Percentiles rank a stretch among this genome's conserved stretches.
phyloP scores from a whole-genome alignment of 2,113 vertebrate species.

The Nesospiza acunhae region DNA sequence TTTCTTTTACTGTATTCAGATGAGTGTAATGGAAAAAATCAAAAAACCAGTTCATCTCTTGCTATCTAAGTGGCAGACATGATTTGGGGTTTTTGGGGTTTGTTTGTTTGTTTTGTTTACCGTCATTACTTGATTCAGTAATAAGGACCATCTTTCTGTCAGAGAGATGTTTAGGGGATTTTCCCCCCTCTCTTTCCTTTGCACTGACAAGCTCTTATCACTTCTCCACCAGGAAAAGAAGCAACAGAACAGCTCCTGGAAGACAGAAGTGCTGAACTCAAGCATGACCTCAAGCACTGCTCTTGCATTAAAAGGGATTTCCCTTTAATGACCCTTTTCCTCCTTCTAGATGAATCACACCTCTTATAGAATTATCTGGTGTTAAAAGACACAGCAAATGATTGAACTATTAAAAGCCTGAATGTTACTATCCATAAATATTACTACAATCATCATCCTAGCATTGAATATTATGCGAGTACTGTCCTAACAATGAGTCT shows the following conservation, averaged over 20 bases:
- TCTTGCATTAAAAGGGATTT: slow-evolving; percentile 59
- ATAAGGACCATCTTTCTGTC: neutral
- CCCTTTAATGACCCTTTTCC: slow-evolving; percentile 59
- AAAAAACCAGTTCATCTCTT: neutral
- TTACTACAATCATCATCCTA: neutral
- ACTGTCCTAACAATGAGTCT: neutral
- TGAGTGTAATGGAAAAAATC: neutral
- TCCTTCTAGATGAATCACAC: slow-evolving; percentile 47
- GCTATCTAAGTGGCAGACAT: neutral
- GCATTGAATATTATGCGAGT: neutral
- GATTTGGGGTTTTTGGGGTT: neutral
- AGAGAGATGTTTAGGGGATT: slow-evolving; percentile 3
- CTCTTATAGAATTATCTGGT: slow-evolving; percentile 2
- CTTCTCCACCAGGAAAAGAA: slow-evolving; percentile 12
- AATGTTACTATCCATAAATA: neutral
- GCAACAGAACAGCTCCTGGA: neutral
- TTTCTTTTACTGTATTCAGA: neutral
- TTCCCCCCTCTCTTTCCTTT: neutral
- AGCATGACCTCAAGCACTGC: slow-evolving; percentile 11
- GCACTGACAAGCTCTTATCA: neutral
- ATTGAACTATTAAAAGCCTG: neutral
- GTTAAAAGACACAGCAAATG: neutral
- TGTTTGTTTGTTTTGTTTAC: neutral
- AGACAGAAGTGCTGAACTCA: slow-evolving; percentile 29
- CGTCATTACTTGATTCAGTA: neutral